Evolutionary conservation across 1,140 invertebrate species (phyloP), one percentile per base, ranked within the genome.

Genomic region (Cardiocondyla obscurior): DNA sequence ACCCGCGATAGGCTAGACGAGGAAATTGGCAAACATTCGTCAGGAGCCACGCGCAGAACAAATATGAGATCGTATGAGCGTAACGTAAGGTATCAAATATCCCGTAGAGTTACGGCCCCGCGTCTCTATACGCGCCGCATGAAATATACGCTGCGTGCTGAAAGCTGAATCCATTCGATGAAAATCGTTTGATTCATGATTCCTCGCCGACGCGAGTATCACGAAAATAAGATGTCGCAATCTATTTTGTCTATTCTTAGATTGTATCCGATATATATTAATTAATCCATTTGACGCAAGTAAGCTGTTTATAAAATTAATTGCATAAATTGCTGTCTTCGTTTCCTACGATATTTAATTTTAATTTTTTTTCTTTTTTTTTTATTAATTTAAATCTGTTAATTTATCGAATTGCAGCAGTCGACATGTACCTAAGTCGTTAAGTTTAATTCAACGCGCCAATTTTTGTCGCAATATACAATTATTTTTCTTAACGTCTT

Each of bases 1-100:
- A 12, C 4, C 5, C 70, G 58, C 44, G 57, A 76, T 83, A 76
- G 70, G 44, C 70, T 51, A 58, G 33, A 58, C 79, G 30, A 30
- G 79, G 67, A 81, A 81, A 81, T 81, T 81, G 79, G 79, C 67
- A 42, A 81, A 53, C 79, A 73, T 81, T 72, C 67, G 42, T 81
- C 79, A 81, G 42, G 55, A 10, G 22, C 39, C 30, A 8, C 30
- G 57, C 65, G 79, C 67, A 70, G 67, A 58, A 70, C 64, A 60
- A 53, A 69, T 81, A 72, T 72, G 25, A 69, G 46, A 57, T 57
- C 36, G 28, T 42, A 58, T 44, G 70, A 46, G n/a, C 70, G 30
- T 57, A 36, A 39, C 36, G 53, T 42, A 49, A 73, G 70, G 36
- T 73, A 57, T 72, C 69, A 53, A 72, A 55, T 73, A 57, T 57